Conservation (phyloP, 2,888 invertebrate genomes). For the Charanyca ferruginea region DNA sequence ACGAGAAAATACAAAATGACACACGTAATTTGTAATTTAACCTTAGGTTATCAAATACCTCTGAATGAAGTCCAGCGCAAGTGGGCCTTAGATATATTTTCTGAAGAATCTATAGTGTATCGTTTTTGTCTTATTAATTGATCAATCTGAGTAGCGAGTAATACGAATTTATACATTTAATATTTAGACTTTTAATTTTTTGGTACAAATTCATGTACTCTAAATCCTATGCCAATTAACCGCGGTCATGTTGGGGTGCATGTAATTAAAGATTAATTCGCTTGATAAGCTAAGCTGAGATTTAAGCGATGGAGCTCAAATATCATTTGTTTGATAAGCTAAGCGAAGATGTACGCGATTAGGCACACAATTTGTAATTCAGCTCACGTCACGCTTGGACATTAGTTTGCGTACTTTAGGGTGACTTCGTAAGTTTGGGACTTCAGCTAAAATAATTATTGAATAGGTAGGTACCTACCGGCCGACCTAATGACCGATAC, state of each 20-base stretch:
- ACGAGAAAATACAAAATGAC: too few species aligned
- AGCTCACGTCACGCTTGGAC: constrained; percentile 59
- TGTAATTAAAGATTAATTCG: constrained; percentile 57
- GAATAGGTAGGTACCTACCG: neutral
- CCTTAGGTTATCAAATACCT: too few species aligned
- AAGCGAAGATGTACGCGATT: constrained; percentile 55
- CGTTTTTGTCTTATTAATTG: neutral
- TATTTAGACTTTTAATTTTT: neutral
- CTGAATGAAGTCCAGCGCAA: too few species aligned
- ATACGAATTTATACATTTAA: too few species aligned
- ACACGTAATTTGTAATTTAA: too few species aligned
- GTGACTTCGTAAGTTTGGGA: constrained; percentile 28
- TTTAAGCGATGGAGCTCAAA: constrained; percentile 49
- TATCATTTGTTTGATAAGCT: constrained; percentile 57
- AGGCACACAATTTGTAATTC: constrained; percentile 60
- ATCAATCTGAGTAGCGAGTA: too few species aligned
- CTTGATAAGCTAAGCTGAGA: constrained; percentile 44
- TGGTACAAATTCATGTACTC: neutral
- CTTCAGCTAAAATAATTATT: constrained; percentile 22
- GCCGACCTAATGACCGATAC: too few species aligned
- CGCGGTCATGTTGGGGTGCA: constrained; percentile 45
- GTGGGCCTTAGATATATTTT: too few species aligned
- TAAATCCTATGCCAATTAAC: constrained; percentile 36
- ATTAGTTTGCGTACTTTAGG: constrained; percentile 54
- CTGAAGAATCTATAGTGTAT: neutral